Base-by-base conservation (phyloP, 2,113 vertebrate genomes). In the Catharus fuscescens region DNA sequence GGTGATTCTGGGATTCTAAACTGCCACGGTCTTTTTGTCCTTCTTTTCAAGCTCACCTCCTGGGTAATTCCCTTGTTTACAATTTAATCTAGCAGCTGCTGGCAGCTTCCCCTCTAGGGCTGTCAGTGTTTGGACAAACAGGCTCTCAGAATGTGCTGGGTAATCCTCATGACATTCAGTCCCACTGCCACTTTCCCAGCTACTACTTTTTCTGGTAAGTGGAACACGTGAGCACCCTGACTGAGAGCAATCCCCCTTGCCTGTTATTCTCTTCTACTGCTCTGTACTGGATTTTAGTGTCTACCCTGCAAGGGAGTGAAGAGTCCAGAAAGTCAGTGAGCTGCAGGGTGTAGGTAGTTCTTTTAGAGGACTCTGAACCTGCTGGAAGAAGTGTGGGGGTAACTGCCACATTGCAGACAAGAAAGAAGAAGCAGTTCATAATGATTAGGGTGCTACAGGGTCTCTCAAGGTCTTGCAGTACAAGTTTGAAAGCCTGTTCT, bases 201-300 rank as follows among this genome's bases (percentile, higher is more conserved):
- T 44, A 6, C 9, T 36, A 11, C 13, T 62, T 42, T 3, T n/a
- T 74, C 3, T 31, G 14, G 6, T 36, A 29, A 38, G 25, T 12
- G 14, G 8, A 47, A 18, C 19, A 19, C 3, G 2, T 23, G 20
- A 16, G 20, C 50, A 29, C 4, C 11, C 8, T 0, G 0, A 6
- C 3, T 10, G 8, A 38, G 18, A 74, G 15, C 36, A 71, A 20
- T 40, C 26, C 18, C 28, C 14, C 32, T 76, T 83, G 6, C 5
- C 8, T 73, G 6, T 26, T 80, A 12, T 1, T 82, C 17, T 31
- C 66, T 82, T 67, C 32, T 82, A 29, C 19, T 67, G 11, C 5
- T 66, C 38, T 92, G 5, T 54, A 23, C 15, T 1, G 5, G 32
- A 50, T 16, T 76, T 92, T 18, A n/a, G 6, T 42, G 65, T 69